Base-by-base conservation (phyloP, 2,113 vertebrate genomes). In the Silurus asotus region DNA sequence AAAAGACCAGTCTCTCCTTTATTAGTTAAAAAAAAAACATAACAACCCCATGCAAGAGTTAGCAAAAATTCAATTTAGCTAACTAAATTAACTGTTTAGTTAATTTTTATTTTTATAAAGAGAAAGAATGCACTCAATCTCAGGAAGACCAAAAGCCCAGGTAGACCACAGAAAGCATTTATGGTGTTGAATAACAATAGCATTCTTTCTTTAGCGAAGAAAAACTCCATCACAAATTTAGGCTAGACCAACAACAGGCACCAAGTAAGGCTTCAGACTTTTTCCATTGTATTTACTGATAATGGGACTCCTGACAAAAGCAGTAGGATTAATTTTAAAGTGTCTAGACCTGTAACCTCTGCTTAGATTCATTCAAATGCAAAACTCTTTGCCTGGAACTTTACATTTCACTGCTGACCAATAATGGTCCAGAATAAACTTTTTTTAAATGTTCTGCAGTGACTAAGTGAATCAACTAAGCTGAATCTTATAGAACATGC, bases 71-170 rank as follows among this genome's bases (percentile, higher is more conserved):
- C 8, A 65, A n/a, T 25, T 76, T 13, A 14, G 23, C 0, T n/a
- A 20, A 23, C 49, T 51, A 53, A 76, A 56, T 77, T n/a, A 77
- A 92, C 45, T 48, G 23, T 20, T 74, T 74, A 8, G 8, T 10
- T n/a, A n/a, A n/a, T n/a, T n/a, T n/a, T n/a, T n/a, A 23, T 4
- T 4, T 49, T 49, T 19, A 11, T 20, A 74, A 74, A 74, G 23
- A 49, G 70, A 48, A 74, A 74, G 19, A 72, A 48, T 10, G 5
- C 8, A 72, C 4, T 1, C 17, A 74, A 74, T 37, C 17, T 10
- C 45, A 9, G 45, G 7, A 20, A 72, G 17, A 72, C 37, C 69
- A 72, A 72, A 48, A 45, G 15, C 28, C 37, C 67, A 37, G 14
- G 45, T 45, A 17, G 15, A 70, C 67, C 67, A 70, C 28, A 45